Percentiles rank a stretch among this genome's conserved stretches.
phyloP scores from a whole-genome alignment of 1,140 invertebrate species.

The Papilio dardanus region DNA sequence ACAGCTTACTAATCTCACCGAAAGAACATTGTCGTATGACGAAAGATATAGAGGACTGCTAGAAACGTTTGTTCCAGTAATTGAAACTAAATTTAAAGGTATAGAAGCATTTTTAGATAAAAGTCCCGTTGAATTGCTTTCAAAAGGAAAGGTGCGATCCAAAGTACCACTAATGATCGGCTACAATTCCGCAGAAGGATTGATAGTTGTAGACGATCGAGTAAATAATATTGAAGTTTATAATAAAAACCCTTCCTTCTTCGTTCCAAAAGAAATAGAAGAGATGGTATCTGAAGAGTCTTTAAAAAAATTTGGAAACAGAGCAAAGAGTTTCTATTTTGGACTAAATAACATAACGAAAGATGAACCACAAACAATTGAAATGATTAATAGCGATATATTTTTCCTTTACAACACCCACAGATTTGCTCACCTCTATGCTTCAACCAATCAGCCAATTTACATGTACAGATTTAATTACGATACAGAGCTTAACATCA shows the following conservation, averaged over 20 bases:
- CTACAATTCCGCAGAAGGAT: conserved; percentile 83
- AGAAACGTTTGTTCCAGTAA: conserved; percentile 63
- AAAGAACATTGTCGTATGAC: conserved; percentile 56
- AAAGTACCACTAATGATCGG: conserved; percentile 85
- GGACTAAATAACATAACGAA: conserved; percentile 61
- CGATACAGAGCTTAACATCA: conserved; percentile 61
- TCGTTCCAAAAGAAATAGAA: conserved; percentile 68
- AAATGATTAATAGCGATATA: conserved; percentile 45
- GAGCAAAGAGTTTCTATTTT: conserved; percentile 79
- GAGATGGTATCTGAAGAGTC: conserved; percentile 50
- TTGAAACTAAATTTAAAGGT: conserved; percentile 67
- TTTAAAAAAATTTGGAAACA: conserved; percentile 62
- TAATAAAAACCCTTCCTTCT: conserved; percentile 61
- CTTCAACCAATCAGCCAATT: conserved; percentile 49
- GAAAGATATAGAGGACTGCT: conserved; percentile 66
- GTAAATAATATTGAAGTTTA: conserved; percentile 59
- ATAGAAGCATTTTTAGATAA: conserved; percentile 36
- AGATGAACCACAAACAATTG: conserved; percentile 42
- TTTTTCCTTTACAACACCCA: conserved; percentile 61
- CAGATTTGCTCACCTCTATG: conserved; percentile 64
- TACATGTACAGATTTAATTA: conserved; percentile 82
- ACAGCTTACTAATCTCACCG: conserved; percentile 51
- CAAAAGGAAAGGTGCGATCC: conserved; percentile 13
- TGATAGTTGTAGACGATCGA: conserved; percentile 65
- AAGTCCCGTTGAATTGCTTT: conserved; percentile 27